These are phyloP conservation scores for Tinamus major DNA, from an alignment of 2,797 vertebrate species.

Conservation along the genomic window DNA sequence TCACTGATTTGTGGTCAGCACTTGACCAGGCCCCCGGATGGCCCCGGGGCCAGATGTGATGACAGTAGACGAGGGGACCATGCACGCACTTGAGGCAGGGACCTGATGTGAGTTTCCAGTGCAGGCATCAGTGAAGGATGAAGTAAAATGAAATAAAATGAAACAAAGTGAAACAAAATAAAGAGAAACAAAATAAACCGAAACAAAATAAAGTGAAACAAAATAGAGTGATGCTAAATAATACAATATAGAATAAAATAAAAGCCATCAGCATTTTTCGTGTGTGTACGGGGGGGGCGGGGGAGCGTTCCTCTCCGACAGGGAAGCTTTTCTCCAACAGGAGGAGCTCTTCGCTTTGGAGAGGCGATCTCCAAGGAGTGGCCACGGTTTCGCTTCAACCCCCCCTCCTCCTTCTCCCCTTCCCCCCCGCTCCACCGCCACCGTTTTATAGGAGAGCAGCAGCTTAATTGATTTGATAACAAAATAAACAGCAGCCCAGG, in stretches of 20 bases:
- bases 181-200: background rate
- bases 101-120: accelerated
- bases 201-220: no score
- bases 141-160: background rate
- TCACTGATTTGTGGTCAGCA: background rate
- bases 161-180: background rate
- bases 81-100: background rate
- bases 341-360: conserved; percentile 67
- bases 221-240: background rate
- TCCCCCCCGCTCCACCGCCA: background rate
- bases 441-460: conserved; percentile 44
- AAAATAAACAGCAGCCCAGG: conserved; percentile 59
- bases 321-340: conserved; percentile 48
- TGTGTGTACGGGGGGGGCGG: background rate
- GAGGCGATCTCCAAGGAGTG: conserved; percentile 26
- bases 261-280: background rate
- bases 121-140: no score
- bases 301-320: background rate
- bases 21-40: background rate
- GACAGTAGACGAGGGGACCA: accelerated
- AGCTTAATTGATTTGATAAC: conserved; percentile 72
- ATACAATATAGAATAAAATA: background rate
- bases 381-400: background rate
- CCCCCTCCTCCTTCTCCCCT: conserved; percentile 7
- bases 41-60: accelerated